These are phyloP conservation scores for Phoronis australis DNA, from an alignment of 2,888 invertebrate genomes.

Conservation along the genomic window DNA sequence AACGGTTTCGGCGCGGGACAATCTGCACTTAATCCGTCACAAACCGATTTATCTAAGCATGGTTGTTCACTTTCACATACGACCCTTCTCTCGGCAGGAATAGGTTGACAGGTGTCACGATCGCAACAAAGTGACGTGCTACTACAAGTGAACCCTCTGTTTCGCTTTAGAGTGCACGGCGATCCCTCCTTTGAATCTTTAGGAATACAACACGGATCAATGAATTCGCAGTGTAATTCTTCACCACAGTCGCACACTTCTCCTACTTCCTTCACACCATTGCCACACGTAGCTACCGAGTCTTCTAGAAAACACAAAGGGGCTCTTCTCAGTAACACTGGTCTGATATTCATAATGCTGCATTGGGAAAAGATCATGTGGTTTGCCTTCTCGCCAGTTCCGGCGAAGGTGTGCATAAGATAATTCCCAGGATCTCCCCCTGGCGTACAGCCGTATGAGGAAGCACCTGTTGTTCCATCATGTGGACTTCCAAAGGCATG, in stretches of 20 bases:
- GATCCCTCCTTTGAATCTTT: constrained; percentile 17
- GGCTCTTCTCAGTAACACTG: constrained; percentile 31
- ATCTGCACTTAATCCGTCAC: constrained; percentile 19
- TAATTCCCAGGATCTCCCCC: constrained; percentile 24
- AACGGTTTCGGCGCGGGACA: constrained; percentile 18
- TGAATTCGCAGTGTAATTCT: constrained; percentile 13
- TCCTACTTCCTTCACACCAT: constrained; percentile 23
- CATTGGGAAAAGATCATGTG: constrained; percentile 34
- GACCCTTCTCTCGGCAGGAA: constrained; percentile 1
- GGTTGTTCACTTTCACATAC: constrained; percentile 20
- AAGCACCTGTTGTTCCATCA: constrained; percentile 20
- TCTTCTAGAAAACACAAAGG: constrained; percentile 21
- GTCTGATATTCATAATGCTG: constrained; percentile 29
- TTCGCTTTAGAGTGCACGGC: constrained; percentile 25
- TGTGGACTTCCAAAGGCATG: constrained; percentile 42
- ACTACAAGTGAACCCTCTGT: constrained; percentile 25
- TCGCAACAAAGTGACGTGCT: constrained; percentile 23
- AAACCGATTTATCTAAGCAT: constrained; percentile 18
- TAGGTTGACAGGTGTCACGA: constrained; percentile 16
- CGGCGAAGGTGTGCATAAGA: constrained; percentile 31
- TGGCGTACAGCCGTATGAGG: constrained; percentile 17
- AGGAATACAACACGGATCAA: constrained; percentile 31
- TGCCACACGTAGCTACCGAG: constrained; percentile 26
- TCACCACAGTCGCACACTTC: constrained; percentile 38
- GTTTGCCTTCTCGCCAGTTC: constrained; percentile 26